Evolutionary conservation across 1,140 invertebrate genomes (phyloP).

Genomic region (fruit fly (Drosophila melanogaster)): Release_6_plus_ISO1_MT NT_033777.3:24173001-24173500

Average conservation of each 20-base stretch:
- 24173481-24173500: slow-evolving; percentile 32
- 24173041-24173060: slow-evolving; percentile 73
- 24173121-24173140: slow-evolving; percentile 6
- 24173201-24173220: slow-evolving; percentile 25
- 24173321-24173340: slow-evolving; percentile 63
- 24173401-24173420: slow-evolving; percentile 47
- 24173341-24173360: slow-evolving; percentile 67
- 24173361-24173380: slow-evolving; percentile 68
- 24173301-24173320: slow-evolving; percentile 15
- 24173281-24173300: slow-evolving; percentile 47
- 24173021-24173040: slow-evolving; percentile 73
- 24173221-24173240: slow-evolving; percentile 49
- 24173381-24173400: slow-evolving; percentile 59
- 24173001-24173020: slow-evolving; percentile 58
- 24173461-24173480: slow-evolving; percentile 36
- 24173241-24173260: slow-evolving; percentile 48
- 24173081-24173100: slow-evolving; percentile 60
- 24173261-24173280: slow-evolving; percentile 52
- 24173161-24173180: slow-evolving; percentile 71
- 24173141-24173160: slow-evolving; percentile 54
- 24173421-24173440: slow-evolving; percentile 16
- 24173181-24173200: slow-evolving; percentile 57
- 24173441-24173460: slow-evolving; percentile 5
- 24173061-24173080: slow-evolving; percentile 22
- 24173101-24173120: slow-evolving; percentile 83